A percentile compares a stretch with the other conserved stretches of the same genome.
phyloP scores from a whole-genome alignment of 2,113 vertebrate genomes.

The Phainopepla nitens region DNA sequence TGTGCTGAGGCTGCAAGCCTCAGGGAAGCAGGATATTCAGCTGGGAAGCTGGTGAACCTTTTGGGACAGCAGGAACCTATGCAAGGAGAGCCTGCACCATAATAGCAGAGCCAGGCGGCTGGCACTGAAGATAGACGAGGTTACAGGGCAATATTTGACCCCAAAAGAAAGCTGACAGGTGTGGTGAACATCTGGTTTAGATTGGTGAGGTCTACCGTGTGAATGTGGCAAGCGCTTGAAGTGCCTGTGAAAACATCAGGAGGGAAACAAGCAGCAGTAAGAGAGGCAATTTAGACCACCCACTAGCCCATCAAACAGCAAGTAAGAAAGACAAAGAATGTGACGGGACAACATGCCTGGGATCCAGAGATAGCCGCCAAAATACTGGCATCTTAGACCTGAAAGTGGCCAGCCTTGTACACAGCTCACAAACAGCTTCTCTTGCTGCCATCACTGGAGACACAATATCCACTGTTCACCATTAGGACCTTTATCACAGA shows the following conservation, averaged over 20 bases:
- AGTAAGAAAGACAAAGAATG: background rate
- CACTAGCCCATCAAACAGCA: background rate
- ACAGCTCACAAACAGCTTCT: background rate
- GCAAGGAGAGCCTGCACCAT: background rate
- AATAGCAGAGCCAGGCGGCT: background rate
- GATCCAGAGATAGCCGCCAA: background rate
- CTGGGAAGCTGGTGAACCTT: background rate
- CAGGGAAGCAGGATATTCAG: background rate
- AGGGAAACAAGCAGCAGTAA: background rate
- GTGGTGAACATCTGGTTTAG: background rate
- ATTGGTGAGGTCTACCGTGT: background rate
- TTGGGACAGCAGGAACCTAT: background rate
- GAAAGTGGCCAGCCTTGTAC: background rate
- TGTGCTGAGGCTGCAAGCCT: background rate
- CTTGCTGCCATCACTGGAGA: background rate
- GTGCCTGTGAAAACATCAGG: background rate
- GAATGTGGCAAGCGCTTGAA: background rate
- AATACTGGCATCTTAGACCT: background rate
- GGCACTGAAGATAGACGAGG: background rate
- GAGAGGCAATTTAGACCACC: background rate
- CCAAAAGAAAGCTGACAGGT: background rate
- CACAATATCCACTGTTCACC: background rate
- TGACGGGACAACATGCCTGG: background rate
- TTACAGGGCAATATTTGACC: background rate
- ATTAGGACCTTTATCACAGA: background rate